Evolutionary conservation across 2,888 invertebrate species (phyloP).

Genomic region (Lasioglossum marginatum): DNA sequence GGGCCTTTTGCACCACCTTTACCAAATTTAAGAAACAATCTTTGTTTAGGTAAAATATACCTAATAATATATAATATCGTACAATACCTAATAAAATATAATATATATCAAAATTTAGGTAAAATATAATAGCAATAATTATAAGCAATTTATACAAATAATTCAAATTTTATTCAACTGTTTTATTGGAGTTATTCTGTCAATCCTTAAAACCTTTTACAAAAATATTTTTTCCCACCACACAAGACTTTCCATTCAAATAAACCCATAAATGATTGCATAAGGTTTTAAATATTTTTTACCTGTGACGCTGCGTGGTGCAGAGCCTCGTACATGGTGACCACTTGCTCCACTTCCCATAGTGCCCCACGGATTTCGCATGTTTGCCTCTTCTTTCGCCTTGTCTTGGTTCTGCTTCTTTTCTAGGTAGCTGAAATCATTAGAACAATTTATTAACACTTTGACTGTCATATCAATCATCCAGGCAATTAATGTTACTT

Average conservation of each 20-base stretch:
- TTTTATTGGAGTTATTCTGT: neutral
- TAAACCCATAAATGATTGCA: neutral
- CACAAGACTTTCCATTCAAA: neutral
- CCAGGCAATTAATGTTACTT: no score
- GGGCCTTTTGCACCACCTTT: conserved; percentile 90
- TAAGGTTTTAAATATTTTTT: conserved; percentile 42
- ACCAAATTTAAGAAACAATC: neutral
- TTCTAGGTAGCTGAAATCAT: conserved; percentile 76
- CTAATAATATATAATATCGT: no score
- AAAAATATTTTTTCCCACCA: no score
- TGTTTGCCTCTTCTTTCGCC: conserved; percentile 78
- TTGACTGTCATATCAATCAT: neutral
- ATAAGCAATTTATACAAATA: neutral
- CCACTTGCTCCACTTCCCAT: conserved; percentile 94
- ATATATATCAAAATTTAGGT: no score
- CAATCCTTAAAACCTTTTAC: neutral
- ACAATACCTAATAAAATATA: no score
- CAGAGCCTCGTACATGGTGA: conserved; percentile 92
- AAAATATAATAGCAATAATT: neutral
- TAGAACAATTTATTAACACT: neutral
- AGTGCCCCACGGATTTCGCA: conserved; percentile 84
- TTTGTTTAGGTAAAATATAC: neutral
- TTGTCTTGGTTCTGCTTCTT: conserved; percentile 82
- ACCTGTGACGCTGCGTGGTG: conserved; percentile 92
- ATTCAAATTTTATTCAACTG: neutral